These are phyloP conservation scores for Loriculus beryllinus DNA, from an alignment of 2,797 vertebrate species.

Conservation along the genomic window DNA sequence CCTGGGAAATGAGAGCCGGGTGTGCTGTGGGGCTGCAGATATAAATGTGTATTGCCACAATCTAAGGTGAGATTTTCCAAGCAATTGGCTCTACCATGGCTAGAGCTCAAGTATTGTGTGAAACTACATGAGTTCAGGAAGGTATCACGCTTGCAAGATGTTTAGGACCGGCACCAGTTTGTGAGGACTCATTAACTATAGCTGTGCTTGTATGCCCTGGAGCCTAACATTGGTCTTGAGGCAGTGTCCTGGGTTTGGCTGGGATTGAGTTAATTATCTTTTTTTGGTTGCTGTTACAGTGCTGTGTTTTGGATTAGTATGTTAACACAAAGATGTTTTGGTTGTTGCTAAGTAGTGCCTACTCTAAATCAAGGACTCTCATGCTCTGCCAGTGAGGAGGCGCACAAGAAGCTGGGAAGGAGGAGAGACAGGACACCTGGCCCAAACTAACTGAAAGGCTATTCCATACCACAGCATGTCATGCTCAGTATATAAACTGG, in stretches of 20 bases:
- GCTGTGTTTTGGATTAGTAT: neutral
- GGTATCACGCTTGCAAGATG: accelerated
- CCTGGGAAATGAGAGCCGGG: neutral
- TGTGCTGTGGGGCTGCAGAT: neutral
- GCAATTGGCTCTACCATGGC: neutral
- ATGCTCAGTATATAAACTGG: neutral
- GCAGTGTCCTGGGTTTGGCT: neutral
- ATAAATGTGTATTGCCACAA: neutral
- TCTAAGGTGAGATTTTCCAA: neutral
- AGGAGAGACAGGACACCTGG: neutral
- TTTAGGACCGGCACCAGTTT: neutral
- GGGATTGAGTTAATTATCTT: neutral
- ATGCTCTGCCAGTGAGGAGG: neutral
- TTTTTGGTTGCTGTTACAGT: neutral
- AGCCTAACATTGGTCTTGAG: neutral
- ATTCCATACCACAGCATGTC: neutral
- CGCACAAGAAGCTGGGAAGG: neutral
- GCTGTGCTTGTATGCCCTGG: neutral
- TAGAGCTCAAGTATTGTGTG: neutral
- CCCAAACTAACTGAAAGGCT: neutral
- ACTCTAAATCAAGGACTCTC: neutral
- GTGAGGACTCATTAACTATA: neutral
- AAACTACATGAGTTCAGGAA: neutral
- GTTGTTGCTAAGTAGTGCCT: neutral
- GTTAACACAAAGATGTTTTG: neutral